phyloP scores from a whole-genome alignment of 2,797 vertebrate species.

The Eutrigla gurnardus region DNA sequence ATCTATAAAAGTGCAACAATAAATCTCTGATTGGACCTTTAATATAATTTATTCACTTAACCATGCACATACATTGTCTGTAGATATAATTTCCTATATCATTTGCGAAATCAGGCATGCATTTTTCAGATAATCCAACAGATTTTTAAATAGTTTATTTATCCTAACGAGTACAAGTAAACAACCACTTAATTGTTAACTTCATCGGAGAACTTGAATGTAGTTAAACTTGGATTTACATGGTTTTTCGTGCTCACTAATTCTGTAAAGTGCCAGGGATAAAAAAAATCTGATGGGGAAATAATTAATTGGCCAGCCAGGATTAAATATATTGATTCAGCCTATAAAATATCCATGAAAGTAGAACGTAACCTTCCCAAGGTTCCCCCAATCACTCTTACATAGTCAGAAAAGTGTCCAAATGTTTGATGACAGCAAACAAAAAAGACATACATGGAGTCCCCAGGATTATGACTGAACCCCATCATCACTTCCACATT shows the following conservation, averaged over 20 bases:
- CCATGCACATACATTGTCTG: not conserved
- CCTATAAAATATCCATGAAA: not conserved
- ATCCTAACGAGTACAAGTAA: not conserved
- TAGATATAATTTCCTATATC: not conserved
- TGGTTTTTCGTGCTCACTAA: not conserved
- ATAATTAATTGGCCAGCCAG: not conserved
- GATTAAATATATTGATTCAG: constrained; percentile 4
- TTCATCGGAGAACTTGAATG: not conserved
- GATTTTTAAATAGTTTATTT: not conserved
- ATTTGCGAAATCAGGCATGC: not conserved
- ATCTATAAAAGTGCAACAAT: not conserved
- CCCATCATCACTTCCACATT: constrained; percentile 24
- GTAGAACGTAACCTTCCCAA: not conserved
- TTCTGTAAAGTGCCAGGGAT: not conserved
- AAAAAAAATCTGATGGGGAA: not conserved
- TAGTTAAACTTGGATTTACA: not conserved
- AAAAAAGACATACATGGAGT: not conserved
- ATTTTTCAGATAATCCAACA: not conserved
- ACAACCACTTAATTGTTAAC: not conserved
- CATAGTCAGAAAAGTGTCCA: not conserved
- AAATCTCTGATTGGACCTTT: not conserved
- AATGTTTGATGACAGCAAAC: constrained; percentile 13
- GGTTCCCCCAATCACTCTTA: not conserved
- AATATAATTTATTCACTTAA: not conserved
- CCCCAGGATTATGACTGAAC: constrained; percentile 5